A percentile compares a stretch with the other conserved stretches of the same genome.
These are phyloP conservation scores for Eugnorisma glareosa DNA, from an alignment of 2,888 invertebrate genomes.

Conservation along the genomic window DNA sequence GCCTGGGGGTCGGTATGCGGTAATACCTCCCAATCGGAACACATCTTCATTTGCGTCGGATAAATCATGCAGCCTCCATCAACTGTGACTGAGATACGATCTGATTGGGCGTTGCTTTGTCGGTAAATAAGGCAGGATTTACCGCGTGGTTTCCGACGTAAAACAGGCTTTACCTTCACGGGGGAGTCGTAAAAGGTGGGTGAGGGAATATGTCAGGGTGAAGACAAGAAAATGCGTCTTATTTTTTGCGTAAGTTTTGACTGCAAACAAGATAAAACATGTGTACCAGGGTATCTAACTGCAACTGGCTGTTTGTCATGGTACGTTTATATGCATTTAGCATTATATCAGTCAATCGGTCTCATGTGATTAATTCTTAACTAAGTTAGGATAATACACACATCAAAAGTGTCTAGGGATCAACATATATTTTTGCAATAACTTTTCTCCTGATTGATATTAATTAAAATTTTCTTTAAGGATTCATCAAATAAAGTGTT, in stretches of 20 bases:
- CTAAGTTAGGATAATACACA: neutral
- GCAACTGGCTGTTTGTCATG: neutral
- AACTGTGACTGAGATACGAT: constrained; percentile 31
- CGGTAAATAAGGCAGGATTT: constrained; percentile 24
- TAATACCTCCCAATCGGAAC: constrained; percentile 32
- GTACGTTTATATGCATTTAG: neutral
- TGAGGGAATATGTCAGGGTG: neutral
- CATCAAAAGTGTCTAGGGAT: too few relatives aligned
- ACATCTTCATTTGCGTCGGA: constrained; percentile 60
- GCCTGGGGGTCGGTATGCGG: constrained; percentile 2
- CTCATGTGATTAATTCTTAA: neutral
- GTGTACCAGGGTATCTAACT: neutral
- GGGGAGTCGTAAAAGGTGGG: constrained; percentile 3
- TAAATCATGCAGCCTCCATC: constrained; percentile 59
- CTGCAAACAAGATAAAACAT: neutral
- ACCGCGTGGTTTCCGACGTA: constrained; percentile 6
- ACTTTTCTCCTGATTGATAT: too few relatives aligned
- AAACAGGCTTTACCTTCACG: constrained; percentile 15
- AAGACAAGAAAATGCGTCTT: neutral
- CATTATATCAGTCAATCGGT: neutral
- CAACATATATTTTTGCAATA: too few relatives aligned
- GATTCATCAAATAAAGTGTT: too few relatives aligned
- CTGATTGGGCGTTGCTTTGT: constrained; percentile 45
- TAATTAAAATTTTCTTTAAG: too few relatives aligned
- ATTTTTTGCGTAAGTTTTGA: neutral